Evolutionary conservation across 2,888 invertebrate genomes (phyloP).

Genomic region (Sericinus montela): DNA sequence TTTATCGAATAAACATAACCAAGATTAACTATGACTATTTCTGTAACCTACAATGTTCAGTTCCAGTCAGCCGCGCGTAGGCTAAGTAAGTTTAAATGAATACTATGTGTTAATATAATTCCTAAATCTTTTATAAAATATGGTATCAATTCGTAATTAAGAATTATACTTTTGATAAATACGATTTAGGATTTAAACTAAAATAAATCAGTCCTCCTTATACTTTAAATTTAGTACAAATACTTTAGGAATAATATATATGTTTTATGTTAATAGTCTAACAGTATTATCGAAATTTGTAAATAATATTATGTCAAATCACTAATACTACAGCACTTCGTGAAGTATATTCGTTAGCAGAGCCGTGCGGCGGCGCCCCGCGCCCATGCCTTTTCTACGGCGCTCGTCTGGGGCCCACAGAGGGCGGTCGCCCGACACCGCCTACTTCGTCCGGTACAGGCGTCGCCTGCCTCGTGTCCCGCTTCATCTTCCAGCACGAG

Average conservation of each 20-base stretch:
- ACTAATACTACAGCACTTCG: constrained; percentile 65
- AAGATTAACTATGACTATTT: too few relatives aligned
- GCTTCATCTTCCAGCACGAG: constrained; percentile 59
- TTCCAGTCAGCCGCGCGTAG: too few relatives aligned
- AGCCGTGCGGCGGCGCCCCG: constrained; percentile 69
- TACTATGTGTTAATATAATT: too few relatives aligned
- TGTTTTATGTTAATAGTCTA: not conserved
- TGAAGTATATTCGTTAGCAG: constrained; percentile 73
- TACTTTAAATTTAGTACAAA: too few relatives aligned
- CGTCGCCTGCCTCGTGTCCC: constrained; percentile 73
- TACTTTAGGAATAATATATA: too few relatives aligned
- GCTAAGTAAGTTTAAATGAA: too few relatives aligned
- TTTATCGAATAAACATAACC: constrained; percentile 37
- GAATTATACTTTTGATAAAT: too few relatives aligned
- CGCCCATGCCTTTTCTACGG: constrained; percentile 67
- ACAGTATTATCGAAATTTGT: constrained; percentile 38
- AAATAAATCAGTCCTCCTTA: too few relatives aligned
- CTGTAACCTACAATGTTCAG: too few relatives aligned
- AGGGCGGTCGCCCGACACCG: constrained; percentile 75
- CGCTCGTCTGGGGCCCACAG: constrained; percentile 69
- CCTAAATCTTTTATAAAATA: too few relatives aligned
- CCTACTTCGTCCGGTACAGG: constrained; percentile 78
- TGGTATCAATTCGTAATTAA: too few relatives aligned
- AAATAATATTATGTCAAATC: constrained; percentile 39
- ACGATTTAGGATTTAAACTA: too few relatives aligned